Evolutionary conservation across 2,888 invertebrate species (phyloP).

Genomic region (Lepidochitona cinerea): DNA sequence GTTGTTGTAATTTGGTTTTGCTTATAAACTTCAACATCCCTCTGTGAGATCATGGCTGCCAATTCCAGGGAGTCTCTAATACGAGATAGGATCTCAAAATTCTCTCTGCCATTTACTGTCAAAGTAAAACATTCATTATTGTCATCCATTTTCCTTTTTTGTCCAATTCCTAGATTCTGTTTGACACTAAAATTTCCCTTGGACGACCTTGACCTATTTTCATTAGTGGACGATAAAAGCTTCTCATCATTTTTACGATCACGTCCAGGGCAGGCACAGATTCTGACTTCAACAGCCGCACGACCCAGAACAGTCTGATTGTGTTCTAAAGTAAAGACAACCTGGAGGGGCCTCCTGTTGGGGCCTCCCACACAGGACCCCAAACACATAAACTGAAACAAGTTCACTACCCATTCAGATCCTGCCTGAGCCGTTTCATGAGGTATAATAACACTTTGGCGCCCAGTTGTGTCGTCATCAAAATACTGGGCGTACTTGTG

Average conservation of each 20-base stretch:
- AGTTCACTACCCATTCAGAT: constrained; percentile 76
- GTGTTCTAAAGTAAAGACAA: constrained; percentile 66
- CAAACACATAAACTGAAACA: constrained; percentile 83
- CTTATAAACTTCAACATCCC: constrained; percentile 52
- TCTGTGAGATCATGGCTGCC: constrained; percentile 54
- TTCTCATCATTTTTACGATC: constrained; percentile 80
- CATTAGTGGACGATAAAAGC: constrained; percentile 36
- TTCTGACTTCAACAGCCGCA: constrained; percentile 79
- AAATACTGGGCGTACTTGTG: constrained; percentile 70
- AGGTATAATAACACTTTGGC: constrained; percentile 78
- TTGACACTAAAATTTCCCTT: constrained; percentile 40
- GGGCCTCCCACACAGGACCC: constrained; percentile 84
- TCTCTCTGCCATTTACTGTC: constrained; percentile 63
- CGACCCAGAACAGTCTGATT: constrained; percentile 77
- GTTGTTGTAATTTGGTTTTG: constrained; percentile 5
- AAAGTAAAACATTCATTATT: constrained; percentile 53
- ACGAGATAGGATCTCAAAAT: constrained; percentile 65
- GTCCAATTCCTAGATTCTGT: constrained; percentile 52
- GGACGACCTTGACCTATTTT: constrained; percentile 31
- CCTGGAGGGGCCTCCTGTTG: constrained; percentile 80
- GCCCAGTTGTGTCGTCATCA: constrained; percentile 73
- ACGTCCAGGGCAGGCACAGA: constrained; percentile 84
- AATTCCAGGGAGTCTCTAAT: constrained; percentile 66
- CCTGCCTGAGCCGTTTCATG: constrained; percentile 76
- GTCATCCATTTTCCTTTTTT: constrained; percentile 53